These are phyloP conservation scores for Plestiodon gilberti DNA, from an alignment of 2,113 vertebrate genomes.

Conservation along the genomic window DNA sequence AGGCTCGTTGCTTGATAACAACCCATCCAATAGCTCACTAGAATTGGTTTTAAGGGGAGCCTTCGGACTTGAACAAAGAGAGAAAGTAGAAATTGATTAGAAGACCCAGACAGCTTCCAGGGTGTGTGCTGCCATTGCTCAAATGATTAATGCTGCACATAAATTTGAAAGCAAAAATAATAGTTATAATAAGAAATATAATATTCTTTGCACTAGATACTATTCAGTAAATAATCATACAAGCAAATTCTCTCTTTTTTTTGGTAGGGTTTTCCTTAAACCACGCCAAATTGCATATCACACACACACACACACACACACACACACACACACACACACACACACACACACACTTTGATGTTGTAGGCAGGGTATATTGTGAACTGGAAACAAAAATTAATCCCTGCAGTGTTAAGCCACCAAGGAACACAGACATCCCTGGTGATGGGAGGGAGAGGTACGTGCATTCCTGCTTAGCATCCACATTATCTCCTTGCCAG, in stretches of 20 bases:
- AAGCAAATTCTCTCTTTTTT: constrained; percentile 49
- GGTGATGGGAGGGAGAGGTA: constrained; percentile 29
- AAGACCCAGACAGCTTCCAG: constrained; percentile 31
- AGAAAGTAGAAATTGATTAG: constrained; percentile 20
- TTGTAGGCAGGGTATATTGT: constrained; percentile 33
- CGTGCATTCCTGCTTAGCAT: constrained; percentile 60
- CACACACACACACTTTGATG: constrained; percentile 32
- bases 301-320: neutral
- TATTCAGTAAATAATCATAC: constrained; percentile 65
- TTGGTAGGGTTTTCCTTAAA: constrained; percentile 8
- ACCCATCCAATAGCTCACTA: neutral
- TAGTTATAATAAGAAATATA: constrained; percentile 28
- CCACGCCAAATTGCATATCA: constrained; percentile 59
- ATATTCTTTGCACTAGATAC: constrained; percentile 69
- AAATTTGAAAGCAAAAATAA: constrained; percentile 66
- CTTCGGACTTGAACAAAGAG: neutral
- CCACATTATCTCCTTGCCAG: constrained; percentile 70
- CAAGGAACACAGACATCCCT: neutral
- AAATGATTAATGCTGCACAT: constrained; percentile 60
- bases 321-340: constrained; percentile 29
- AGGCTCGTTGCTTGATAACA: neutral
- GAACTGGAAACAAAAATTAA: constrained; percentile 34
- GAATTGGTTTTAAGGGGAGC: neutral
- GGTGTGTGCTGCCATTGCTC: constrained; percentile 51
- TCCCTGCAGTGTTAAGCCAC: constrained; percentile 44